Evolutionary conservation across 2,113 vertebrate genomes (phyloP), one percentile per base, ranked within the genome.

Genomic region (Cercocebus atys): DNA sequence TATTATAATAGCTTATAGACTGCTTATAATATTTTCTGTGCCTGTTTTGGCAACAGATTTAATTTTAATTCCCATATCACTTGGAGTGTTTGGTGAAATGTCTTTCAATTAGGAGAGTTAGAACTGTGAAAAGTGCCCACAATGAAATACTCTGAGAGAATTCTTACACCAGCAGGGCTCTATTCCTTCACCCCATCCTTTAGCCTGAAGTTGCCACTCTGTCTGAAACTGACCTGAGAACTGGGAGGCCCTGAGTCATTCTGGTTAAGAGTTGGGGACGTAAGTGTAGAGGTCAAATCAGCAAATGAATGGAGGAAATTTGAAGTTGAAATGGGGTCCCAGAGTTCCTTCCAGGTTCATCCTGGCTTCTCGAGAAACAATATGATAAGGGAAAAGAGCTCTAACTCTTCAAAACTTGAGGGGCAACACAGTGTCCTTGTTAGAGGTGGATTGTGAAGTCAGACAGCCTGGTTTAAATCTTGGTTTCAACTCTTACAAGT

Each of bases 31-130:
- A 83, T 16, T 70, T 86, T 43, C 79, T 27, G 0, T 66, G 78
- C 38, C 57, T 95, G 47, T 84, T 98, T 97, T 92, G 0, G 0
- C 13, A 97, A n/a, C 5, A 5, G 59, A 95, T 14, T 12, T 93
- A 88, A 97, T 88, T 89, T 85, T 16, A 73, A 93, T 90, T 73
- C 76, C 32, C 40, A 2, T 50, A 76, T 38, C 23, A 94, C 12
- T 79, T 94, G 1, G 20, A 82, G 57, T 76, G 4, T 83, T 86
- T 75, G 25, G 27, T 47, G 14, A 66, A 97, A 94, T 23, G 30
- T 43, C 75, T 93, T 92, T 73, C 73, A 93, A 90, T 72, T 78
- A 90, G 7, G 9, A 91, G 20, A 96, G 17, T 86, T 90, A 88
- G 50, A 97, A 73, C 40, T 85, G 50, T 68, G 23, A 93, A 94